Conservation (phyloP, 2,888 invertebrate species). For the Tipula helvola region DNA sequence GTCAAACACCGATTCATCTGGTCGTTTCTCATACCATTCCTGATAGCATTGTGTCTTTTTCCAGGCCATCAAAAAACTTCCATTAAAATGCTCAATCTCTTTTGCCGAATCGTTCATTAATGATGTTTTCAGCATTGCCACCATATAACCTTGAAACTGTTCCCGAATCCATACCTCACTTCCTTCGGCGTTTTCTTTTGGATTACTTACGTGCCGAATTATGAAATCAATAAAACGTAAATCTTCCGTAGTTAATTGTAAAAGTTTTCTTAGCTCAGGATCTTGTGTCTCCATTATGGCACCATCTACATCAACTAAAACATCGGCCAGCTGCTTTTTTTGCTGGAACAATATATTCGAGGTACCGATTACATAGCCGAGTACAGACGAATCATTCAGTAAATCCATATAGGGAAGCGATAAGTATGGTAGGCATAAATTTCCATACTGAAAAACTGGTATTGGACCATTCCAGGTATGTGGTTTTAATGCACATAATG, state of each 20-base stretch:
- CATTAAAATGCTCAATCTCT: slow-evolving; percentile 80
- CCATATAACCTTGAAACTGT: slow-evolving; percentile 78
- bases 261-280: slow-evolving; percentile 61
- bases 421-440: slow-evolving; percentile 89
- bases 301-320: slow-evolving; percentile 78
- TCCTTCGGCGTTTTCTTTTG: slow-evolving; percentile 67
- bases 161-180: slow-evolving; percentile 95
- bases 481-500: slow-evolving; percentile 28
- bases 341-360: slow-evolving; percentile 97
- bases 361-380: slow-evolving; percentile 86
- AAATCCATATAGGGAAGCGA: slow-evolving; percentile 91
- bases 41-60: slow-evolving; percentile 80
- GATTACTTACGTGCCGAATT: slow-evolving; percentile 57
- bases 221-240: slow-evolving; percentile 90
- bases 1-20: slow-evolving; percentile 52
- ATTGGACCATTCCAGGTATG: slow-evolving; percentile 75
- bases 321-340: slow-evolving; percentile 84
- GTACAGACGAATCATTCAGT: slow-evolving; percentile 72
- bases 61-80: slow-evolving; percentile 71
- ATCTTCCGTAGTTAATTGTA: slow-evolving; percentile 90
- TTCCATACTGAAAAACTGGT: slow-evolving; percentile 77
- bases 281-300: slow-evolving; percentile 72
- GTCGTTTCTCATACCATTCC: slow-evolving; percentile 59
- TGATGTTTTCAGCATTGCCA: slow-evolving; percentile 70
- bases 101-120: slow-evolving; percentile 52